These are phyloP conservation scores for Origma solitaria DNA, from an alignment of 2,113 vertebrate genomes.

Conservation along the genomic window DNA sequence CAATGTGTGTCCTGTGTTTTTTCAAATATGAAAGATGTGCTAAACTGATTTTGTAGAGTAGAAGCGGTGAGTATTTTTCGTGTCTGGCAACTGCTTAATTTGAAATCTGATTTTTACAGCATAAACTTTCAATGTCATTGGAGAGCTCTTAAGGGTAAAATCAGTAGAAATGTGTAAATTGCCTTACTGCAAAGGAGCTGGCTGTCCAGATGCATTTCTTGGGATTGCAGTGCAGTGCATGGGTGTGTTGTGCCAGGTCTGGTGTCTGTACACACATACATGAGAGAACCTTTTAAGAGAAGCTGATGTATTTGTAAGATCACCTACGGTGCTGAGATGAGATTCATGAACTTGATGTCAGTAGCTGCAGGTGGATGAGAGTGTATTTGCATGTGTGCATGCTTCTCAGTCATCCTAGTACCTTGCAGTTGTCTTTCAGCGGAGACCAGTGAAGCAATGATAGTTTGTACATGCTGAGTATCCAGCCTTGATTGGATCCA, in stretches of 20 bases:
- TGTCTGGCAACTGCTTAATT: background rate
- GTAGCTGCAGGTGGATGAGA: background rate
- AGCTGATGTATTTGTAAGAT: background rate
- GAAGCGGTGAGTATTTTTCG: background rate
- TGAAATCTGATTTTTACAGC: background rate
- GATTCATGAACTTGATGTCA: background rate
- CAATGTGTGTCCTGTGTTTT: background rate
- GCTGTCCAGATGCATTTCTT: background rate
- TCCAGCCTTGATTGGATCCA: background rate
- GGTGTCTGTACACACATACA: background rate
- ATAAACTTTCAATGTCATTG: background rate
- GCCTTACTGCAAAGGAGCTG: background rate
- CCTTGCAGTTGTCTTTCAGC: background rate
- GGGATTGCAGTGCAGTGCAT: background rate
- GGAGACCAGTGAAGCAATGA: background rate
- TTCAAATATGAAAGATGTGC: background rate
- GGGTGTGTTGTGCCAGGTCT: background rate
- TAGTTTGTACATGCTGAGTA: background rate
- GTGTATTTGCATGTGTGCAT: accelerated
- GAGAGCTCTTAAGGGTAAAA: background rate
- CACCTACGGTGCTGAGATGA: background rate
- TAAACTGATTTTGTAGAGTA: background rate
- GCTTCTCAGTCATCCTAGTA: background rate
- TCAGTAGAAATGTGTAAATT: background rate
- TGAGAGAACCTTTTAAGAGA: background rate